phyloP scores from a whole-genome alignment of 2,797 vertebrate species.

The Sparidentex hasta region DNA sequence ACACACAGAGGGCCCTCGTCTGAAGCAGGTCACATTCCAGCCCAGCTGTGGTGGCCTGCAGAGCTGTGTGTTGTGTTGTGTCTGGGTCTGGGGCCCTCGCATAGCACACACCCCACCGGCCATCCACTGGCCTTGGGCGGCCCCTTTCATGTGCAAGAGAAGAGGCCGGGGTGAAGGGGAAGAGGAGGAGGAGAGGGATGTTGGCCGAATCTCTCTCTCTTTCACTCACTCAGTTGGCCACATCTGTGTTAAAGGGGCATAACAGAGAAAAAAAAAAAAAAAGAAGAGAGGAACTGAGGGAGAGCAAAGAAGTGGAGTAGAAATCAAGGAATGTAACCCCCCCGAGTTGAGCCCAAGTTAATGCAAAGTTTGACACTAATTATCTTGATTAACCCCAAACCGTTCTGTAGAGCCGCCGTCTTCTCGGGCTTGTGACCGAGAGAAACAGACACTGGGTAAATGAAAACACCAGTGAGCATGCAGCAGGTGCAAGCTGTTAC shows the following conservation, averaged over 20 bases:
- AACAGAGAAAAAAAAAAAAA: constrained; percentile 28
- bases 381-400: neutral
- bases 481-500: neutral
- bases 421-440: neutral
- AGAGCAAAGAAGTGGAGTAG: constrained; percentile 9
- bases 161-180: constrained; percentile 78
- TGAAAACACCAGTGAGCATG: neutral
- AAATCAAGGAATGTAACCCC: neutral
- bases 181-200: constrained; percentile 66
- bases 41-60: constrained; percentile 85
- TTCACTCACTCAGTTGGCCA: constrained; percentile 53
- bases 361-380: neutral
- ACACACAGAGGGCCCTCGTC: constrained; percentile 46
- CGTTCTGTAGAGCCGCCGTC: neutral
- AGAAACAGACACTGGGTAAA: neutral
- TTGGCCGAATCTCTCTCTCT: constrained; percentile 52
- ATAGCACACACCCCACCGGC: constrained; percentile 82
- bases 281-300: constrained; percentile 34
- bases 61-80: constrained; percentile 88
- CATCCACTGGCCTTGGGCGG: constrained; percentile 73
- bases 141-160: constrained; percentile 82
- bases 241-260: constrained; percentile 70
- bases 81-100: constrained; percentile 87
- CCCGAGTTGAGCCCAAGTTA: neutral
- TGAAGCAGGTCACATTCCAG: constrained; percentile 89